Evolutionary conservation across 2,888 invertebrate species (phyloP).

Genomic region (Yponomeuta evonymella): DNA sequence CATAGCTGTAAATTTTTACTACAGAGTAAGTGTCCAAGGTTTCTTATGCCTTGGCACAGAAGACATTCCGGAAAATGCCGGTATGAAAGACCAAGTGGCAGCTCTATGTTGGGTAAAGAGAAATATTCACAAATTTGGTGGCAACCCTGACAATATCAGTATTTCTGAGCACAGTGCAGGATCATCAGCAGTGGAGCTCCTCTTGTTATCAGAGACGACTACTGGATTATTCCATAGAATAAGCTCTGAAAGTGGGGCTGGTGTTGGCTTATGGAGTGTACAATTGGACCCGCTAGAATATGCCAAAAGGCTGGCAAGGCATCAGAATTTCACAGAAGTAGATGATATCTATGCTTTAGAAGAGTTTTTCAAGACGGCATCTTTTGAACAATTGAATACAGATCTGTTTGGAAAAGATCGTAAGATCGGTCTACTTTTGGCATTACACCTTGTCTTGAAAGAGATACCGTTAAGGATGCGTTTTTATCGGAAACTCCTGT

Average conservation of each 20-base stretch:
- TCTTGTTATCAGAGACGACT: slow-evolving; percentile 41
- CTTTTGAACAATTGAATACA: slow-evolving; percentile 27
- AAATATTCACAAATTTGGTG: slow-evolving; percentile 49
- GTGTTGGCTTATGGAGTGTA: slow-evolving; percentile 31
- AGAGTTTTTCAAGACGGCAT: too few relatives aligned
- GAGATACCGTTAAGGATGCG: not conserved
- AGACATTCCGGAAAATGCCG: slow-evolving; percentile 41
- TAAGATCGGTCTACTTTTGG: slow-evolving; percentile 19
- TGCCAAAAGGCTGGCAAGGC: too few relatives aligned
- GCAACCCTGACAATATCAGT: slow-evolving; percentile 50
- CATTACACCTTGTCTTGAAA: slow-evolving; percentile 18
- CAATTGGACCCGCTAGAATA: slow-evolving; percentile 30
- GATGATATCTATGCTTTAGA: too few relatives aligned
- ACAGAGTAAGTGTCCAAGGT: slow-evolving; percentile 33
- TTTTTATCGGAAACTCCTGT: slow-evolving; percentile 16
- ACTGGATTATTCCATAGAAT: slow-evolving; percentile 45
- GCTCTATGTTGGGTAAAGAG: slow-evolving; percentile 43
- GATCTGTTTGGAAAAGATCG: slow-evolving; percentile 17
- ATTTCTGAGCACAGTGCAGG: slow-evolving; percentile 49
- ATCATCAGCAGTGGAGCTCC: slow-evolving; percentile 39
- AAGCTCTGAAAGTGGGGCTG: slow-evolving; percentile 44
- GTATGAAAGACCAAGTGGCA: slow-evolving; percentile 53
- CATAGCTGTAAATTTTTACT: slow-evolving; percentile 29
- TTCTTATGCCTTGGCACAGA: slow-evolving; percentile 40
- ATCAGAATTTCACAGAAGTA: too few relatives aligned